Evolutionary conservation across 2,797 vertebrate species (phyloP), one percentile per base, ranked within the genome.

Genomic region (Bufotes viridis): DNA sequence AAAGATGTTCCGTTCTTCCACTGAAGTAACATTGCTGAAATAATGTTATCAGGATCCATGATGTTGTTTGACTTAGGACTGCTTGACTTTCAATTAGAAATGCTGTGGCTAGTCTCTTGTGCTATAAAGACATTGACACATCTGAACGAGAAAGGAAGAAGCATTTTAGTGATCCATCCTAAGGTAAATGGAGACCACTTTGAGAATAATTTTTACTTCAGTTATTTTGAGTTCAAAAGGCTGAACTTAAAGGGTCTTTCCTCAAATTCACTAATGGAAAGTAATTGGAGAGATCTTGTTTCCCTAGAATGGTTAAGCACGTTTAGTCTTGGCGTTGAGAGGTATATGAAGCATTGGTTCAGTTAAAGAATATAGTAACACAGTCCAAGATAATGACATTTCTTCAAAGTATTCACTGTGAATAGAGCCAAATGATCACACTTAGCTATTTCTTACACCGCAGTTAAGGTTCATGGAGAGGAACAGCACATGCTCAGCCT

Each of bases 51-150:
- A 51, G 11, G 42, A 51, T 75, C 72, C 20, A 75, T 76, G 42
- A 76, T 76, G 49, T 76, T 53, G 20, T 42, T 51, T 6, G 24
- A 76, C 11, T 20, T n/a, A 20, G 42, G 12, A 53, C 20, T 51
- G 74, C 22, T 76, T 51, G 49, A 49, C 74, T 76, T 76, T 76
- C 42, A 75, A 75, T 75, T 51, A 75, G 42, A 75, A 75, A 75
- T 42, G 69, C 6, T 42, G 26, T 42, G 12, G 70, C 34, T 74
- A 49, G n/a, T 53, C 74, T 76, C 49, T 76, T 53, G 6, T 76
- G 42, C 74, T 76, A 53, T 76, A 76, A 76, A 76, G 74, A n/a
- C 74, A 49, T 53, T 53, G 20, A 76, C 74, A 51, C 10, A 76
- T 76, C 42, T n/a, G 49, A n/a, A 76, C 20, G 12, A 75, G 18